Base-by-base conservation (phyloP, 2,888 invertebrate genomes). In the Therioaphis trifolii region DNA sequence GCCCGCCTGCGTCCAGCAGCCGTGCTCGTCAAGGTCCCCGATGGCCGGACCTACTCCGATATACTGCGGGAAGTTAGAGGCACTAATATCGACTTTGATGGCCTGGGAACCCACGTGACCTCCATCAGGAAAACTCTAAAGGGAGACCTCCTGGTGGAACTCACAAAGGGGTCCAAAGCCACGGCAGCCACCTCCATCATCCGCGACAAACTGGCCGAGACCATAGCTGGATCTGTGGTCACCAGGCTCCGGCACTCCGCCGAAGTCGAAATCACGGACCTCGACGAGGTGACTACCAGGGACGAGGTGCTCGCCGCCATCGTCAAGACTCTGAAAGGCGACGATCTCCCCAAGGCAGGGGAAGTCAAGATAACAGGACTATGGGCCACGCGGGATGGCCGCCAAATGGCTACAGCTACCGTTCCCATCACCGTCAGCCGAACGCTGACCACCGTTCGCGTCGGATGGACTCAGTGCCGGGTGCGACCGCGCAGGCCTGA, bases 281-380 rank as follows among this genome's bases (percentile, higher is more conserved):
- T 72, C 1, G 71, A 72, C n/a, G 71, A 18, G 0, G 49, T 11
- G 0, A 2, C 71, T 4, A 49, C 49, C 12, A 49, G 5, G 2
- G 71, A 49, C 0, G 49, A 72, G 2, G 71, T 72, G 9, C 49
- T 18, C 1, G 27, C 71, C 0, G 71, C 71, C 0, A 18, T 71
- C 0, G 0, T 0, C 1, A 29, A 18, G 18, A 12, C 14, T 12
- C 14, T 15, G 1, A 1, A 1, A 0, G 27, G 4, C 5, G 46
- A 27, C 15, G 18, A 43, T 0, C 21, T 0, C 43, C 15, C 14
- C 24, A 4, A 0, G 0, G 14, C 0, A 0, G 49, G 27, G 3
- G 27, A 5, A 0, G 2, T 15, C 7, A 27, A 9, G 11, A 1
- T 72, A 9, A 49, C 49, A 0, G 71, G 71, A 0, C 1, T 49